These are phyloP conservation scores for Chelonus insularis DNA, from an alignment of 1,140 invertebrate species.

Conservation along the genomic window DNA sequence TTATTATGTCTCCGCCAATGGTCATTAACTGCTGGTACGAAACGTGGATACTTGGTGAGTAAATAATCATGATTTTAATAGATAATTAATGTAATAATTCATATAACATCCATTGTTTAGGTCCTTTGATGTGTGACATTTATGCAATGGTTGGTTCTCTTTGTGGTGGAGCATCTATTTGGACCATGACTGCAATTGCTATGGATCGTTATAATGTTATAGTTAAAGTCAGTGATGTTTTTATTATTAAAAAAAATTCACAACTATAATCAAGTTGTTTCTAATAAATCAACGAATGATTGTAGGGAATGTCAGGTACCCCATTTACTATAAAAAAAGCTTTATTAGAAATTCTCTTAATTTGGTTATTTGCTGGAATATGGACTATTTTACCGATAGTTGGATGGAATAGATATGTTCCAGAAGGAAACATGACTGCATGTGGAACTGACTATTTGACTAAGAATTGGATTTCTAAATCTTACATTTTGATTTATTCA, in stretches of 20 bases:
- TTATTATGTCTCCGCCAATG: slow-evolving; percentile 53
- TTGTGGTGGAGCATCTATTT: slow-evolving; percentile 62
- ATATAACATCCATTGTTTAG: too few relatives aligned
- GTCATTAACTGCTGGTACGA: slow-evolving; percentile 27
- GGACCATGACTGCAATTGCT: slow-evolving; percentile 60
- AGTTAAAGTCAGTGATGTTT: slow-evolving; percentile 40
- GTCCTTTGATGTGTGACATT: slow-evolving; percentile 61
- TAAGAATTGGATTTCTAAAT: slow-evolving; percentile 66
- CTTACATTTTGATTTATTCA: slow-evolving; percentile 69
- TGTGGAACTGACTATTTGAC: slow-evolving; percentile 79
- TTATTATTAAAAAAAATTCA: too few relatives aligned
- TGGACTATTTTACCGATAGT: slow-evolving; percentile 73
- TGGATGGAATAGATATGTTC: slow-evolving; percentile 71
- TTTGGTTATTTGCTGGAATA: slow-evolving; percentile 70
- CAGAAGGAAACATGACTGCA: slow-evolving; percentile 79
- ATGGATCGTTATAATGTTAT: slow-evolving; percentile 64
- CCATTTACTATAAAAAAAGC: slow-evolving; percentile 72
- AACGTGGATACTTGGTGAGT: slow-evolving; percentile 28
- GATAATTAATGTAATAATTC: too few relatives aligned
- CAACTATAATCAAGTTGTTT: too few relatives aligned
- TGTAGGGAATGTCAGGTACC: slow-evolving; percentile 63
- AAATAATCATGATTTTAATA: not conserved
- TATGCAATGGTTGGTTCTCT: slow-evolving; percentile 62
- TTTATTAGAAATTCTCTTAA: slow-evolving; percentile 67
- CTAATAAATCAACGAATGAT: too few relatives aligned